Percentiles rank a stretch among this genome's conserved stretches.
These are phyloP conservation scores for Hymenopus coronatus DNA, from an alignment of 2,888 invertebrate species.

Conservation along the genomic window DNA sequence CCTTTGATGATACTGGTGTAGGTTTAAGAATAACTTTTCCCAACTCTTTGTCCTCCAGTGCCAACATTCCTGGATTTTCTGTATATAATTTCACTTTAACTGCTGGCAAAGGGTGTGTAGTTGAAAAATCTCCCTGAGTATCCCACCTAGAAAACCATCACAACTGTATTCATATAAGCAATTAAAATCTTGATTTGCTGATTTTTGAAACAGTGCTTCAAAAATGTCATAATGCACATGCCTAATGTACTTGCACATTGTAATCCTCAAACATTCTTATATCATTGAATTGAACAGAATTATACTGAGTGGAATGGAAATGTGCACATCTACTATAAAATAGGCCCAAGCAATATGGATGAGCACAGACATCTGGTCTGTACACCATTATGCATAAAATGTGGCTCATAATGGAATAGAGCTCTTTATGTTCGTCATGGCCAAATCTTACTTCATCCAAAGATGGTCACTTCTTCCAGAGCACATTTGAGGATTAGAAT, in stretches of 20 bases:
- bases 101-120: constrained; percentile 92
- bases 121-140: constrained; percentile 98
- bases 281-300: too few species aligned
- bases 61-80: constrained; percentile 94
- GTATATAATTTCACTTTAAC: constrained; percentile 98
- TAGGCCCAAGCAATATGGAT: too few species aligned
- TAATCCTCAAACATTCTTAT: not conserved
- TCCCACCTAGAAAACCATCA: constrained; percentile 79
- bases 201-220: not conserved
- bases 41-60: constrained; percentile 97
- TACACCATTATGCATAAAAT: too few species aligned
- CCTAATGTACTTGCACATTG: not conserved
- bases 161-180: not conserved
- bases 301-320: too few species aligned
- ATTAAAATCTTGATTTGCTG: not conserved
- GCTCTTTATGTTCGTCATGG: too few species aligned
- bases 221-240: not conserved
- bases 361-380: too few species aligned
- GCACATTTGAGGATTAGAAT: too few species aligned
- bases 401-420: too few species aligned
- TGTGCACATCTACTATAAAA: too few species aligned
- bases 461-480: too few species aligned
- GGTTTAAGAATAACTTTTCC: constrained; percentile 89
- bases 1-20: constrained; percentile 83
- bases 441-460: too few species aligned